Percentiles rank a stretch among this genome's conserved stretches.
Evolutionary conservation across 2,113 vertebrate genomes (phyloP).

Genomic region (Serilophus lunatus): DNA sequence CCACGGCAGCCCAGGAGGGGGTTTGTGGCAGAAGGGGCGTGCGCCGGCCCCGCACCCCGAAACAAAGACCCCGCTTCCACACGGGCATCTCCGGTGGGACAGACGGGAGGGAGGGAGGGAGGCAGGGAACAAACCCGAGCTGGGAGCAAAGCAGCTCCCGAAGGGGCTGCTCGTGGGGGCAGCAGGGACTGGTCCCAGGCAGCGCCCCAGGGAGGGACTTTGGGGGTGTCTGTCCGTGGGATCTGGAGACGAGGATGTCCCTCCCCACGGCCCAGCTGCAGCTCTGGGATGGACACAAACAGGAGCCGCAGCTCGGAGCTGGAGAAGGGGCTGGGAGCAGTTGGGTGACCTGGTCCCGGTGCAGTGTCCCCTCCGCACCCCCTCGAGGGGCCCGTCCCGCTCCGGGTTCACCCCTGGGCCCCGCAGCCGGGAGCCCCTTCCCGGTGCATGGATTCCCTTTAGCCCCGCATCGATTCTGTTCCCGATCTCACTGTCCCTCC

Average conservation of each 20-base stretch:
- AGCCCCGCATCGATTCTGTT: neutral
- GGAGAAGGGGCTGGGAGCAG: neutral
- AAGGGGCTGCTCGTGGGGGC: neutral
- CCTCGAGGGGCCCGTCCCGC: too few species aligned
- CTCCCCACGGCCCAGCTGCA: accelerated
- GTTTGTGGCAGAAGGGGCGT: neutral
- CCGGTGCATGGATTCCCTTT: neutral
- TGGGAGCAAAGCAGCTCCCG: neutral
- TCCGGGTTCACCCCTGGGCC: accelerated
- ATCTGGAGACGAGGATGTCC: neutral
- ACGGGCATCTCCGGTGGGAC: neutral
- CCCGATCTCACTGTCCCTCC: neutral
- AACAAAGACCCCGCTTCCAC: neutral
- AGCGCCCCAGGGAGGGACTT: accelerated
- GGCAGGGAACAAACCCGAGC: accelerated
- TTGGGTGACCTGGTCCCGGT: neutral
- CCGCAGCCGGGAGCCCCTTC: accelerated
- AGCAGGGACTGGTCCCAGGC: accelerated
- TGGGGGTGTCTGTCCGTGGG: neutral
- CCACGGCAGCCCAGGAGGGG: neutral
- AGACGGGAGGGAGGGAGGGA: accelerated
- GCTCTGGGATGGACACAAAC: neutral
- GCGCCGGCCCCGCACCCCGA: accelerated
- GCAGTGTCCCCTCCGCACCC: neutral
- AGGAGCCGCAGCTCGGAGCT: neutral